Evolutionary conservation across 1,140 invertebrate genomes (phyloP).

Genomic region (Drosophila quadrilineata): DNA sequence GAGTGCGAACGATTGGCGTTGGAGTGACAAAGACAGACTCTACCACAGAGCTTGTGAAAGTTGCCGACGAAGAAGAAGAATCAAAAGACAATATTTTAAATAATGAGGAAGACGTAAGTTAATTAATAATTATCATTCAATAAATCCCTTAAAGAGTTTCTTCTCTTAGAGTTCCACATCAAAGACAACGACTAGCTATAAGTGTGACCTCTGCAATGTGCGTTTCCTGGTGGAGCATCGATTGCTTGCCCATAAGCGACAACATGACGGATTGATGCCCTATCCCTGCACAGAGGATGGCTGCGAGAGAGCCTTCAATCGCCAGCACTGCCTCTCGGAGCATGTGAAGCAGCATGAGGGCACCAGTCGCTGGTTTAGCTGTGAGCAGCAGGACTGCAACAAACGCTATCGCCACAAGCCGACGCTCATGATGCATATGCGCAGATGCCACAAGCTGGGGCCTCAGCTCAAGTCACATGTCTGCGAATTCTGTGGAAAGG

Average conservation of each 20-base stretch:
- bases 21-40: too few relatives aligned
- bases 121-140: too few relatives aligned
- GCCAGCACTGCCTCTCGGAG: conserved; percentile 27
- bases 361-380: conserved; percentile 26
- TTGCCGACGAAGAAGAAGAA: too few relatives aligned
- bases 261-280: conserved; percentile 55
- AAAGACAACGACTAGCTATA: background rate
- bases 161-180: too few relatives aligned
- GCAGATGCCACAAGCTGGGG: conserved; percentile 51
- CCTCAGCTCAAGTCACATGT: conserved; percentile 47
- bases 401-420: conserved; percentile 66
- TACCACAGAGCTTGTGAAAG: too few relatives aligned
- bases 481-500: conserved; percentile 70
- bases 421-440: conserved; percentile 52
- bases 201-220: conserved; percentile 44
- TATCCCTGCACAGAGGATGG: conserved; percentile 52
- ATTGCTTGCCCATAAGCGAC: conserved; percentile 38
- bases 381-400: conserved; percentile 49
- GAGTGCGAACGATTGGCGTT: too few relatives aligned
- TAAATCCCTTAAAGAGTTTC: background rate
- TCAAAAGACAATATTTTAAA: too few relatives aligned
- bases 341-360: conserved; percentile 48
- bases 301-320: conserved; percentile 51
- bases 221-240: conserved; percentile 37
- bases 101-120: too few relatives aligned